phyloP scores from a whole-genome alignment of 35 echinoderm and acorn worm species.

The Acanthaster planci region DNA sequence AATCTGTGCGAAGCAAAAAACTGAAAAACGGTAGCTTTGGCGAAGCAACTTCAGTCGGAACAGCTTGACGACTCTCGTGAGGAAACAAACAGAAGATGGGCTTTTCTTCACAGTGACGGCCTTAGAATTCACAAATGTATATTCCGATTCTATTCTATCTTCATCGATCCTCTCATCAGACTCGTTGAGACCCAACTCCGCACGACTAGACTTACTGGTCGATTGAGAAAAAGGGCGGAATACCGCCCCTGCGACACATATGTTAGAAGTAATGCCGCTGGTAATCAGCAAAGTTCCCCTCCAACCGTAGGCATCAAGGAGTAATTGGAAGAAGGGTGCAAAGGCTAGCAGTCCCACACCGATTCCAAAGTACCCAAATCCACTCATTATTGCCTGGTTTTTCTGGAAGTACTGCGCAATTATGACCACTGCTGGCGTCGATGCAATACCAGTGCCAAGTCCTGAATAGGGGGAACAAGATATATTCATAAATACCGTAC shows the following conservation, averaged over 20 bases:
- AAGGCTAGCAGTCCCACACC: neutral
- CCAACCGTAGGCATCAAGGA: neutral
- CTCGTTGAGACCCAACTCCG: no score
- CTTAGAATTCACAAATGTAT: no score
- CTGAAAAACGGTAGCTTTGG: neutral
- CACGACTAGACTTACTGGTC: no score
- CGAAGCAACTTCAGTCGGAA: neutral
- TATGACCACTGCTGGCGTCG: neutral
- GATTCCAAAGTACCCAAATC: neutral
- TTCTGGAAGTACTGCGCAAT: neutral
- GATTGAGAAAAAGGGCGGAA: neutral
- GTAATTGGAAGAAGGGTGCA: neutral
- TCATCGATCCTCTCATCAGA: neutral
- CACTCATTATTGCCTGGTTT: neutral
- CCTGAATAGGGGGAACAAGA: no score
- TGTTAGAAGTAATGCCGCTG: slow-evolving; percentile 5
- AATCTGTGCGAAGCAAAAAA: neutral
- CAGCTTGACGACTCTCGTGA: neutral
- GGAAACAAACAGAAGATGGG: neutral
- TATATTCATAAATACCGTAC: no score
- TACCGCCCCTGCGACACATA: neutral
- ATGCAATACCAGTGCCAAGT: neutral
- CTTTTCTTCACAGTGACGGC: no score
- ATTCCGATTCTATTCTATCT: no score
- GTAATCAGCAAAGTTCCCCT: neutral